Evolutionary conservation across 2,113 vertebrate species (phyloP), one percentile per base, ranked within the genome.

Genomic region (Perccottus glenii): DNA sequence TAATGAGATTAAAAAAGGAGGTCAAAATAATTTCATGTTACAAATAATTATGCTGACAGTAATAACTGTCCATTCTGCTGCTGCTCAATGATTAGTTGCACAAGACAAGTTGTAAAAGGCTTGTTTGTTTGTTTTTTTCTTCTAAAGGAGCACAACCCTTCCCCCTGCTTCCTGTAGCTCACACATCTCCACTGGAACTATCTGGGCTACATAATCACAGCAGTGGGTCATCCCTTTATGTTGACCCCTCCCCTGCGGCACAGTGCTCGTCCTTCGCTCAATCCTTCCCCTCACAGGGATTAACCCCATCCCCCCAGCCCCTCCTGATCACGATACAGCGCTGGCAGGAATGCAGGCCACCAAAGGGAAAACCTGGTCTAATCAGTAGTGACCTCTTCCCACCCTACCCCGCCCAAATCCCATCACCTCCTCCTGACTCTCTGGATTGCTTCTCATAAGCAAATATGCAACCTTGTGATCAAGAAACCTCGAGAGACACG

Each of bases 381-480:
- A 83, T 84, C 64, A 65, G 73, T 16, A 63, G 63, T 66, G 61
- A 71, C 73, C 65, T 73, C 49, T 44, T 70, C 75, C 48, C 38
- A 27, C 5, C 38, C 52, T 32, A 72, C 65, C 47, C 64, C 49
- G 1, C 68, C 76, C 66, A 73, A 75, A 82, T 77, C 76, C 69
- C 40, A 60, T 64, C 68, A 50, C 16, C 67, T 32, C 56, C 43
- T 27, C 59, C 60, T 42, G 33, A 35, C 55, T 49, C 53, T 51
- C 49, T 57, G 52, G 43, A 67, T 75, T 27, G 33, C 66, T 67
- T 14, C 67, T 65, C 77, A 65, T 78, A 68, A 81, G 84, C 69
- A 79, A 79, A 84, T 80, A 81, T 85, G 79, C 67, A 53, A 62
- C 56, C 87, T 83, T 84, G 83, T 86, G 83, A 87, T 70, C 3